A percentile compares a stretch with the other conserved stretches of the same genome.
These are phyloP conservation scores for Scytalopus superciliaris DNA, from an alignment of 2,113 vertebrate species.

Conservation along the genomic window DNA sequence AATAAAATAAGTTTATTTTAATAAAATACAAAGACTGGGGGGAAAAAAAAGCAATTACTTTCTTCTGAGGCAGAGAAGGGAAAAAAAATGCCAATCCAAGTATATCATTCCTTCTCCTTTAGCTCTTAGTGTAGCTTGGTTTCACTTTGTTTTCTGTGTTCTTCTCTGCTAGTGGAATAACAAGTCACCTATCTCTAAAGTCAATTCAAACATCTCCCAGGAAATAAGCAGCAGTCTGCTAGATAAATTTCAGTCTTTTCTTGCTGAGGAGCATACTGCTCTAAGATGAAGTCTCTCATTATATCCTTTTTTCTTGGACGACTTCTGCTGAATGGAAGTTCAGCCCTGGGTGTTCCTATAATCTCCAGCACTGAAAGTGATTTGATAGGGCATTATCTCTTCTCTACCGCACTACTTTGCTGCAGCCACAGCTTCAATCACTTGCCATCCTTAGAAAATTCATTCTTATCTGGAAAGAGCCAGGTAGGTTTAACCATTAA, in stretches of 20 bases:
- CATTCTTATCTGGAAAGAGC: neutral
- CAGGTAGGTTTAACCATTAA: neutral
- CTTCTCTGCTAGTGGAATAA: neutral
- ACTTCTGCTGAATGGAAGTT: slow-evolving; percentile 39
- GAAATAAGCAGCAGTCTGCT: slow-evolving; percentile 34
- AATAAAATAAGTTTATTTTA: neutral
- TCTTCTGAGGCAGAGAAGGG: neutral
- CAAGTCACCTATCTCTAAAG: slow-evolving; percentile 1
- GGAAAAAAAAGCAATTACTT: neutral
- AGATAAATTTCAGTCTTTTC: slow-evolving; percentile 42
- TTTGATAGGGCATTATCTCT: slow-evolving; percentile 29
- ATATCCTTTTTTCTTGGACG: neutral
- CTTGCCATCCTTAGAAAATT: neutral
- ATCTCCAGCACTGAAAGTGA: neutral
- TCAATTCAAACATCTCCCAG: slow-evolving; percentile 25
- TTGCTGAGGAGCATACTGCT: slow-evolving; percentile 2
- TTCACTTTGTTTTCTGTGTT: slow-evolving; percentile 14
- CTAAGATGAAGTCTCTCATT: slow-evolving; percentile 27
- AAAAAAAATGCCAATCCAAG: neutral
- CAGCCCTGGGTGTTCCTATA: slow-evolving; percentile 20
- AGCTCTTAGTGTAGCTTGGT: neutral
- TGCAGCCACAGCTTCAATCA: neutral
- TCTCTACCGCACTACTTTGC: neutral
- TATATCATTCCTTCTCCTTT: neutral
- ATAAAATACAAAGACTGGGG: neutral